Evolutionary conservation across 2,113 vertebrate species (phyloP), one percentile per base, ranked within the genome.

Genomic region (Rhabdornis inornatus): DNA sequence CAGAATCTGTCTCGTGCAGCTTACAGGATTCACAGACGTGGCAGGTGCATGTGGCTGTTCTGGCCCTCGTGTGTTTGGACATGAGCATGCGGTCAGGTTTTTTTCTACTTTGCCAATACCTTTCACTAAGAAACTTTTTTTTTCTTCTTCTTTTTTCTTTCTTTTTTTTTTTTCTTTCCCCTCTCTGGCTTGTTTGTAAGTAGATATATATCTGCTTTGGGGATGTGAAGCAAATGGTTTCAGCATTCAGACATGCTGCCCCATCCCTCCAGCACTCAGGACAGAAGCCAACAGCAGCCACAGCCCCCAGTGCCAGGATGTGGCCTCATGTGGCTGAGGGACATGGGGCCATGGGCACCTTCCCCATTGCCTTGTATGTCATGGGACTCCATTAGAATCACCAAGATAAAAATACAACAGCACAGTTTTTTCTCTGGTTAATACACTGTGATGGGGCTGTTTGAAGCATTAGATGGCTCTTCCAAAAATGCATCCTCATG

Each of bases 291-390:
- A 12, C 13, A 56, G 83, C 47, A 40, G 45, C 35, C 18, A 6
- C 44, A n/a, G 39, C 61, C 63, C 33, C 31, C 8, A 1, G 40
- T 3, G 4, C 27, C 52, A 23, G 71, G 52, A 15, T 13, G 0
- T 1, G 50, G 71, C 33, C 33, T 53, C 30, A 18, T 4, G 27
- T 15, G 65, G 42, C 59, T 9, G 1, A 9, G 69, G 42, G 50
- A 6, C 31, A 22, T 4, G 31, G 49, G 56, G 50, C 75, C 1
- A 2, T 5, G 81, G 64, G 47, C 60, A 30, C 56, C 60, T 50
- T 83, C 60, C 49, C n/a, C 8, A 0, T 6, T 4, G 12, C 55
- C 40, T 35, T 0, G 1, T 20, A 11, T 3, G 1, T 1, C 1
- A 5, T 8, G 66, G 42, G 33, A 21, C 33, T 69, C 61, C 63